Evolutionary conservation across 2,888 invertebrate species (phyloP), one percentile per base, ranked within the genome.

Genomic region (Metalampra italica): DNA sequence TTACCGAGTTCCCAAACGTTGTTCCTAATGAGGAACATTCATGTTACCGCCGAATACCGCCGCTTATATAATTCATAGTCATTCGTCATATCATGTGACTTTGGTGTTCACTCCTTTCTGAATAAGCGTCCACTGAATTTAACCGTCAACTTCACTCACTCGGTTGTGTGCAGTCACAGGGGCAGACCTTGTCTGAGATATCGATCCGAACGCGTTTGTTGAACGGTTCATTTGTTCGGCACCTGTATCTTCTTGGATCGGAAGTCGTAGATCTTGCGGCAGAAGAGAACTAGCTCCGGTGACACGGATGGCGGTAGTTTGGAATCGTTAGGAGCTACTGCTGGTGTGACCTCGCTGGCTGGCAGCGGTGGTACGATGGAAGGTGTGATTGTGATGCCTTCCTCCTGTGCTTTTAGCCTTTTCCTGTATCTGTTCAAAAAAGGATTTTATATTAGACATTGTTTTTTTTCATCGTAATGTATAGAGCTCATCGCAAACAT

Each of bases 251-350:
- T 91, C 76, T 96, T 97, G 67, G 96, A 95, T 64, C 97, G 92
- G 90, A 97, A 97, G 88, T 98, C 98, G 90, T 98, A 98, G 52
- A 98, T 75, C 66, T 96, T 94, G 44, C 97, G 94, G 84, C 98
- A 98, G 90, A 98, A 96, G 78, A 98, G 96, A 40, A 98, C 96
- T 80, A 97, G 93, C 68, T 98, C 98, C 8, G 93, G 91, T 49
- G 93, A 92, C 14, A 89, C 86, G 34, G 81, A 54, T 84, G 85
- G 93, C 82, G 83, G 94, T 77, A 81, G 93, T 91, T 64, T 94
- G 92, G 74, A 91, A 92, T 78, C 93, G 74, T 82, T 84, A 47
- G 84, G 79, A 15, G 74, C 72, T 29, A 75, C 65, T 4, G 72
- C 65, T 7, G 93, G 90, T 67, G 91, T 92, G 43, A 81, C 65